phyloP scores from a whole-genome alignment of 2,888 invertebrate genomes.

The Latrodectus hesperus region DNA sequence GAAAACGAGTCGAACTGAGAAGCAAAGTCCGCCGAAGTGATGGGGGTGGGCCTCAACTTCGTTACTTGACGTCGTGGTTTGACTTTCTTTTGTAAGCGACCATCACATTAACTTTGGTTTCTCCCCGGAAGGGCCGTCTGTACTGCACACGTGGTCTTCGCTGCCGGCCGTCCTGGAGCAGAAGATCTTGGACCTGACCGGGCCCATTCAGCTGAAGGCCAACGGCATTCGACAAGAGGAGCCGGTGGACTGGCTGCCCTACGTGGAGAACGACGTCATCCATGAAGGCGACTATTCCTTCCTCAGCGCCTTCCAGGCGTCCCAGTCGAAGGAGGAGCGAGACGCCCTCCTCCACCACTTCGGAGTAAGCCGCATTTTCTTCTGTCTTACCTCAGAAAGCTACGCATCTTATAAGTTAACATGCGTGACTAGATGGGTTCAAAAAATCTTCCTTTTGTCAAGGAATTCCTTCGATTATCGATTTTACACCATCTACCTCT shows the following conservation, averaged over 20 bases:
- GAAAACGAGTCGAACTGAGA: too few relatives aligned
- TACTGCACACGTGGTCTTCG: background rate
- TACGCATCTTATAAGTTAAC: too few relatives aligned
- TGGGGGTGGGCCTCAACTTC: background rate
- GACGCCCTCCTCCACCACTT: background rate
- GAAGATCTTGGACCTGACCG: conserved; percentile 17
- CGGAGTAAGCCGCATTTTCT: background rate
- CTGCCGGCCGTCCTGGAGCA: conserved; percentile 12
- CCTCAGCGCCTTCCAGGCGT: conserved; percentile 17
- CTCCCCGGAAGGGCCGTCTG: background rate
- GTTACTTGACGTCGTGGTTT: background rate
- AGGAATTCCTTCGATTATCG: too few relatives aligned
- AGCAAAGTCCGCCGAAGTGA: too few relatives aligned
- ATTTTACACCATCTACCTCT: too few relatives aligned
- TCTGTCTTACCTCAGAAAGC: too few relatives aligned
- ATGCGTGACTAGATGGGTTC: too few relatives aligned
- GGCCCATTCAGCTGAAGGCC: conserved; percentile 9
- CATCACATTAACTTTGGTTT: background rate
- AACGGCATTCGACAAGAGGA: background rate
- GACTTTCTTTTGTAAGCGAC: background rate
- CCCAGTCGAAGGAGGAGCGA: conserved; percentile 20
- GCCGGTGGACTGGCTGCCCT: conserved; percentile 16
- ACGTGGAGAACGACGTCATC: conserved; percentile 16
- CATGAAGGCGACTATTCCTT: conserved; percentile 17
- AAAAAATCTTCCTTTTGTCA: too few relatives aligned